phyloP scores from a whole-genome alignment of 35 echinoderm and acorn worm species.

The Ophiothrix spiculata region DNA sequence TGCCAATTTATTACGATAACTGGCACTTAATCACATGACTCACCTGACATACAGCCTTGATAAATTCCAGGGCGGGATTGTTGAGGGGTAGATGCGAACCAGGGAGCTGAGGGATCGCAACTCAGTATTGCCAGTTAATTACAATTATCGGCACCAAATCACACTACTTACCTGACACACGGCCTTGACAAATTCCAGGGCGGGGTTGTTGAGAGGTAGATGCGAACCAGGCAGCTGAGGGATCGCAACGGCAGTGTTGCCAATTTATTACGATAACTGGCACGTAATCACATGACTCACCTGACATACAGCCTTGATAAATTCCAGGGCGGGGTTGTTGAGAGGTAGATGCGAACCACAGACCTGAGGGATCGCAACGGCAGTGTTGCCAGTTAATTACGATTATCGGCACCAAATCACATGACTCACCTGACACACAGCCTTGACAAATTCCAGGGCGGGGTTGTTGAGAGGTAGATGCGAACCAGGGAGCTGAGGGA shows the following conservation, averaged over 20 bases:
- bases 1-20: no score
- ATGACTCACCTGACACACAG: conserved; percentile 89
- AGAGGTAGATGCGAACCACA: conserved; percentile 91
- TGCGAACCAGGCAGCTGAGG: conserved; percentile 93
- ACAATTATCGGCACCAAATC: no score
- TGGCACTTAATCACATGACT: no score
- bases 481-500: conserved; percentile 91
- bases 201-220: conserved; percentile 88
- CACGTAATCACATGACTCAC: no score
- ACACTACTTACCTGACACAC: conserved; percentile 91
- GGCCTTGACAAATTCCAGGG: conserved; percentile 98
- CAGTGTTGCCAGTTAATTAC: conserved; percentile 48
- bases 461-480: conserved; percentile 92
- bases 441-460: conserved; percentile 95
- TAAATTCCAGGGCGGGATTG: conserved; percentile 95
- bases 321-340: conserved; percentile 92
- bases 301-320: conserved; percentile 94
- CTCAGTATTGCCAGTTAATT: conserved; percentile 59
- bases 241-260: conserved; percentile 67
- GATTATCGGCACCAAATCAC: no score
- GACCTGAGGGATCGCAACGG: conserved; percentile 78
- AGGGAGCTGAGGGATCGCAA: conserved; percentile 86
- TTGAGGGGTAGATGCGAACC: conserved; percentile 89
- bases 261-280: no score
- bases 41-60: conserved; percentile 94